Percentiles rank a stretch among this genome's conserved stretches.
Conservation (phyloP, 2,888 invertebrate genomes). For the Philereme transversata region DNA sequence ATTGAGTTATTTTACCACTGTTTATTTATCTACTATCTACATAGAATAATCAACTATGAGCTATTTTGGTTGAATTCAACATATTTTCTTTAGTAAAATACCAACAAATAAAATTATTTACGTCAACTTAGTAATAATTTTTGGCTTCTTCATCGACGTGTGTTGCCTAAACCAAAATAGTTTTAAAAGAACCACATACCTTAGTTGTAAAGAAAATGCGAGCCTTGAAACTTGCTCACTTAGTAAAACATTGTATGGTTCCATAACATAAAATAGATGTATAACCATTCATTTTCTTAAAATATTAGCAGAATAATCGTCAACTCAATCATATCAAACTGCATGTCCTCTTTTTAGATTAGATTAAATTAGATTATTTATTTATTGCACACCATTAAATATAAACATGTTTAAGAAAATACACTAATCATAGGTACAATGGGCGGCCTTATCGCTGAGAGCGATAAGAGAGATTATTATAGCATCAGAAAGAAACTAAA, state of each 20-base stretch:
- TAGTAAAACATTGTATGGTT: slow-evolving; percentile 16
- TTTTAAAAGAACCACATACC: slow-evolving; percentile 14
- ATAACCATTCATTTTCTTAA: slow-evolving; percentile 11
- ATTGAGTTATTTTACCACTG: background rate
- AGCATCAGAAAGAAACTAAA: no score
- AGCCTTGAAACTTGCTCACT: slow-evolving; percentile 28
- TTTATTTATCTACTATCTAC: background rate
- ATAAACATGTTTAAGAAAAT: no score
- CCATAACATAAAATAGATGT: background rate
- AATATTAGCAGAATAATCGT: slow-evolving; percentile 5
- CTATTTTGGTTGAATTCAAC: no score
- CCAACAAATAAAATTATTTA: background rate
- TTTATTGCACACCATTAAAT: no score
- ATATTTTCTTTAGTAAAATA: slow-evolving; percentile 1
- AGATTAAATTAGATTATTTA: no score
- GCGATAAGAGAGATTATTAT: no score
- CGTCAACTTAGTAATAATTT: background rate
- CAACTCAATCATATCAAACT: slow-evolving; percentile 7
- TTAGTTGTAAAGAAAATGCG: slow-evolving; percentile 21
- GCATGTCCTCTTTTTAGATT: no score
- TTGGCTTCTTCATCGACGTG: slow-evolving; percentile 15
- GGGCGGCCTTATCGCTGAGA: no score
- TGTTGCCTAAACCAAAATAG: slow-evolving; percentile 8
- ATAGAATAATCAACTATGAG: no score
- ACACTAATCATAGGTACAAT: no score